Evolutionary conservation across 2,797 vertebrate species (phyloP), one percentile per base, ranked within the genome.

Genomic region (Leptodactylus fallax): DNA sequence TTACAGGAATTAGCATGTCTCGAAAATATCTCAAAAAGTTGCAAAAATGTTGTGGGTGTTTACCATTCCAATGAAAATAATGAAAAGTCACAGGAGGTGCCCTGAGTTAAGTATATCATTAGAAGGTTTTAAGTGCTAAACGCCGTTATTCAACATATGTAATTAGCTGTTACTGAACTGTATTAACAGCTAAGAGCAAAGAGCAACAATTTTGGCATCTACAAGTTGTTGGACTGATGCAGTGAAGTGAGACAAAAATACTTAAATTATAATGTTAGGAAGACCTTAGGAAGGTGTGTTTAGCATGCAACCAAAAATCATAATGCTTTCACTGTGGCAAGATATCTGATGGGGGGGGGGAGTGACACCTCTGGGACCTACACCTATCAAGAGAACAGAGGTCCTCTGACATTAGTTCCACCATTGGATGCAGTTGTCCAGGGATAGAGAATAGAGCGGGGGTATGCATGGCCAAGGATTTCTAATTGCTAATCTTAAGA

Each of bases 41-140:
- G 47, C 55, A 58, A 80, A 58, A 45, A 60, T 58, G 55, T 80
- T 56, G 55, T 60, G 21, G 79, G 25, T 45, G 25, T 47, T 77
- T 13, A 53, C 49, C 11, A 77, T 23, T 53, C 10, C 74, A 23
- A 53, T n/a, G 74, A 77, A 77, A 53, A 77, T 77, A 77, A 51
- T 77, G 74, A 77, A 77, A 77, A 77, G 21, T 77, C 74, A 53
- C 74, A 53, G 74, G 74, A 77, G 74, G 74, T 77, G 74, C 74
- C 21, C 74, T 53, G 12, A 77, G 74, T 77, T 77, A 77, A 51
- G 74, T 53, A 77, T 53, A 77, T 53, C 74, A 77, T 77, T 53
- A 77, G 49, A 77, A 53, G 21, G 47, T 77, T 77, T 23, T 77
- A 51, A 53, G 49, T 53, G 11, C 74, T 77, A 23, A 77, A 53